A percentile compares a stretch with the other conserved stretches of the same genome.
phyloP scores from a whole-genome alignment of 2,797 vertebrate species.

The Gephyroberyx darwinii region DNA sequence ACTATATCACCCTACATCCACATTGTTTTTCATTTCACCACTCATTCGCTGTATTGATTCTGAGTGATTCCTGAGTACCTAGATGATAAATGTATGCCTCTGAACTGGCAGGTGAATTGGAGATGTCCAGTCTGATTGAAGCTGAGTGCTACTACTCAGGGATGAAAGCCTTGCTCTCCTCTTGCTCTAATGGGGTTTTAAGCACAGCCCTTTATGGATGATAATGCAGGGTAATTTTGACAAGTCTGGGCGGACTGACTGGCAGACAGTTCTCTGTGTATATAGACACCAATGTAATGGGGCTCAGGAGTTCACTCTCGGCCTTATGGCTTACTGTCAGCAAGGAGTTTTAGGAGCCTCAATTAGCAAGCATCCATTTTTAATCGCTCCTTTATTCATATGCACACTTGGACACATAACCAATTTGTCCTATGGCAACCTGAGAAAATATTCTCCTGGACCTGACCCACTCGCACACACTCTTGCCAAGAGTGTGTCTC shows the following conservation, averaged over 20 bases:
- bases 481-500: constrained; percentile 38
- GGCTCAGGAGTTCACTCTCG: constrained; percentile 50
- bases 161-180: constrained; percentile 71
- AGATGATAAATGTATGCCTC: constrained; percentile 68
- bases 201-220: constrained; percentile 75
- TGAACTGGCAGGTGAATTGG: constrained; percentile 63
- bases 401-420: constrained; percentile 56
- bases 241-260: constrained; percentile 65
- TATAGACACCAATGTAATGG: constrained; percentile 55
- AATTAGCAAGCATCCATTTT: constrained; percentile 79
- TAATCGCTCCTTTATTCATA: constrained; percentile 61
- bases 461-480: constrained; percentile 37
- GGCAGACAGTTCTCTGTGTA: constrained; percentile 53
- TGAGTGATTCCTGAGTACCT: constrained; percentile 52
- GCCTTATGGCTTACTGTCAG: constrained; percentile 64
- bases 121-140: constrained; percentile 73
- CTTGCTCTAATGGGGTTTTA: constrained; percentile 79
- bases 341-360: constrained; percentile 55
- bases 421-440: constrained; percentile 56
- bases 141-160: constrained; percentile 75
- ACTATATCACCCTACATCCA: constrained; percentile 35
- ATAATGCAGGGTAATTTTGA: constrained; percentile 80
- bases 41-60: constrained; percentile 64
- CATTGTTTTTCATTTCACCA: constrained; percentile 44
- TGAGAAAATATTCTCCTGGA: constrained; percentile 56